Conservation (phyloP, 2,888 invertebrate species). For the Epinotia brunnichana region DNA sequence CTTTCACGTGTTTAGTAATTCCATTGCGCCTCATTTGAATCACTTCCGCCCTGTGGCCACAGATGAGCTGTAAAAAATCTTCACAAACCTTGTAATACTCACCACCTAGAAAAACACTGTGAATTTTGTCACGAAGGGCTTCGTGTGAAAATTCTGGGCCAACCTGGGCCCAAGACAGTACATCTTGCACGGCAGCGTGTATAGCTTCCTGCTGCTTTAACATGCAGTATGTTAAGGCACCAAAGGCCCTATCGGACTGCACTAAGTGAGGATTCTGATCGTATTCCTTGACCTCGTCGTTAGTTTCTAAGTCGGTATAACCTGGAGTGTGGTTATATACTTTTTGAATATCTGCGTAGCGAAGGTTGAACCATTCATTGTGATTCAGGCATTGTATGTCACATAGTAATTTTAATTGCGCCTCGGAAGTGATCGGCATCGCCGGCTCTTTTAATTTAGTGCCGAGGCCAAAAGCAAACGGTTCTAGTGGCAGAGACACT, state of each 20-base stretch:
- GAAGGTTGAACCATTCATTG: background rate
- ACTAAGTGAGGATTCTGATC: background rate
- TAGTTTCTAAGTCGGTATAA: background rate
- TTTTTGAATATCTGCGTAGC: slow-evolving; percentile 5
- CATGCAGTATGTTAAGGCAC: background rate
- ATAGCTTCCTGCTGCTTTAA: slow-evolving; percentile 7
- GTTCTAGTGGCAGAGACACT: background rate
- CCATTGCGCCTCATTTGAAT: slow-evolving; percentile 14
- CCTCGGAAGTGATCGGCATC: background rate
- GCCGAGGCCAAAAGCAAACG: background rate
- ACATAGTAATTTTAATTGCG: background rate
- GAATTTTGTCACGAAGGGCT: background rate
- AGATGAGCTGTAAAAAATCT: slow-evolving; percentile 14
- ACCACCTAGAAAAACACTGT: background rate
- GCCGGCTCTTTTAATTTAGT: slow-evolving; percentile 6
- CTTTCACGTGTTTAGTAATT: slow-evolving; percentile 5
- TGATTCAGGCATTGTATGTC: background rate
- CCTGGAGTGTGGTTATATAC: background rate
- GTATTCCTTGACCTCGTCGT: slow-evolving; percentile 6
- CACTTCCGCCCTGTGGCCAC: slow-evolving; percentile 1
- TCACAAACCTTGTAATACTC: slow-evolving; percentile 8
- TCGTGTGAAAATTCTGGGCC: background rate
- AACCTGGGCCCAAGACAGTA: background rate
- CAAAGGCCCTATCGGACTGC: slow-evolving; percentile 10
- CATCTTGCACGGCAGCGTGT: background rate